These are phyloP conservation scores for Rotaria magnacalcarata DNA, from an alignment of 2,888 invertebrate genomes.

Conservation along the genomic window DNA sequence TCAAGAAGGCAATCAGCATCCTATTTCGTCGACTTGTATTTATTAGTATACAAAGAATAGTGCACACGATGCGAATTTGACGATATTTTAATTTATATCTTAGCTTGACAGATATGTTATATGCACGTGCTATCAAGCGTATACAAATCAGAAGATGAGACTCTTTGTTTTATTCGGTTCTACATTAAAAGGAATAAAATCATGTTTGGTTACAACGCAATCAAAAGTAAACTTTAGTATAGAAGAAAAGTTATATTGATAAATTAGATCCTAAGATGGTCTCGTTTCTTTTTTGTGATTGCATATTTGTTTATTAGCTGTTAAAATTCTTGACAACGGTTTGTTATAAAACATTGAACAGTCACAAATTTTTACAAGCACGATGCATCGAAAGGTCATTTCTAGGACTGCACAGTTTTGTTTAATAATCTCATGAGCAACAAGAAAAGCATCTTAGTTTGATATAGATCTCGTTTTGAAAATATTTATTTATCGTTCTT, in stretches of 20 bases:
- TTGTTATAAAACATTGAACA: no score
- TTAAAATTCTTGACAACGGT: no score
- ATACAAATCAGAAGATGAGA: not conserved
- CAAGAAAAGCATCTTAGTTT: no score
- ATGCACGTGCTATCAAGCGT: not conserved
- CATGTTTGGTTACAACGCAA: not conserved
- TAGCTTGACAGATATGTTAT: not conserved
- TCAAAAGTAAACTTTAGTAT: not conserved
- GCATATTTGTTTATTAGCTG: no score
- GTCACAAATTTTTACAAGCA: no score
- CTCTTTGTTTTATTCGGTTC: not conserved
- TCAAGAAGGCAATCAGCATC: not conserved
- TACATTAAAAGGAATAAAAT: not conserved
- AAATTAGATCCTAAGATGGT: not conserved
- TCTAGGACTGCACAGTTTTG: no score
- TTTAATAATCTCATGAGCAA: no score
- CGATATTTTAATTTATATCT: not conserved
- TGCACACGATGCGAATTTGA: not conserved
- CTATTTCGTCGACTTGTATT: not conserved
- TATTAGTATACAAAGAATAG: not conserved
- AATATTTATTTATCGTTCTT: no score
- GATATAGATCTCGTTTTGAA: no score
- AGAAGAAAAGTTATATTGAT: not conserved
- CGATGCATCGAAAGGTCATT: no score
- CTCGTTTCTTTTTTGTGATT: not conserved